Base-by-base conservation (phyloP, 2,888 invertebrate genomes). In the Lasioglossum pauxillum region DNA sequence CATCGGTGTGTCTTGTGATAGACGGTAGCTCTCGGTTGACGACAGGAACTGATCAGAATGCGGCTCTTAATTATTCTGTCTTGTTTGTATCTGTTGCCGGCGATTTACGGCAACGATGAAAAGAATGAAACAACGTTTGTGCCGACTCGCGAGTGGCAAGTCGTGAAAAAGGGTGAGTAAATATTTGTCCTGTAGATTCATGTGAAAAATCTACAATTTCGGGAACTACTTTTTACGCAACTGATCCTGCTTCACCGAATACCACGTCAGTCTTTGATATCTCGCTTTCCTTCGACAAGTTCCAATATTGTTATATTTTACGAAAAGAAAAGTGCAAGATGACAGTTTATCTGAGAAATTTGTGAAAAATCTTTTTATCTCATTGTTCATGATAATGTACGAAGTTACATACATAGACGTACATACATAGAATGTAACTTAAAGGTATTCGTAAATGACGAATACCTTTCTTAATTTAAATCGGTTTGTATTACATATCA, bases 141-240 rank as follows among this genome's bases (percentile, higher is more conserved):
- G 41, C 95, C 97, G 23, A 97, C 97, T 2, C 94, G 96, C 16
- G 96, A 97, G 92, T 97, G 97, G 97, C 96, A 97, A 94, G 95
- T 95, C 85, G 96, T 97, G 8, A 95, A 95, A 92, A 96, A 96
- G 95, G 97, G 97, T 97, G 94, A 92, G 91, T 88, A 19, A 57
- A 46, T 16, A 31, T 72, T 83, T 78, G 76, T 31, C 35, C 73
- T 44, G 35, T 69, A 69, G 71, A 80, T 67, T n/a, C 35, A 64
- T 4, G 1, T 41, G 12, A 5, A 1, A 16, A 3, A 2, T 69
- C 60, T 64, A 19, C 67, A 71, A 67, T 80, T 72, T 75, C 75
- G 74, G 86, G 80, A 44, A 83, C 87, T 85, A 85, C 84, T 86
- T 82, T 86, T 89, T 85, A 80, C 83, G 84, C 84, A 83, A 83